Percentiles rank a stretch among this genome's conserved stretches.
Evolutionary conservation across 2,888 invertebrate species (phyloP).

Genomic region (Chymomyza fuscimana): DNA sequence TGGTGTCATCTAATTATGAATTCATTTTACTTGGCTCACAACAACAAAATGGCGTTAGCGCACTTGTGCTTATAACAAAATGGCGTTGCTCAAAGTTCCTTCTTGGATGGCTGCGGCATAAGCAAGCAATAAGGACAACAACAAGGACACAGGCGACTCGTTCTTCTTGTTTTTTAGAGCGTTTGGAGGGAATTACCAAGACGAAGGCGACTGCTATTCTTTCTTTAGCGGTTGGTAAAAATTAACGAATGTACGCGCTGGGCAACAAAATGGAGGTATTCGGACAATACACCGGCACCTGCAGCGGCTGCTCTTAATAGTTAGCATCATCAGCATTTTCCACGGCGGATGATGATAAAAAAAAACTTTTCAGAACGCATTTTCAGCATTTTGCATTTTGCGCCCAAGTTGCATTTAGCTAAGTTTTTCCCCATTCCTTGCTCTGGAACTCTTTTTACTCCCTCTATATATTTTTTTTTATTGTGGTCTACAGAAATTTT

Average conservation of each 20-base stretch:
- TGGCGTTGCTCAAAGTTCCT: slow-evolving; percentile 23
- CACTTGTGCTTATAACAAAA: slow-evolving; percentile 35
- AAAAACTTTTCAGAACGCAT: slow-evolving; percentile 68
- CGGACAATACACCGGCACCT: slow-evolving; percentile 68
- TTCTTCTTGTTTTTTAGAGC: slow-evolving; percentile 39
- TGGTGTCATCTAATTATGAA: slow-evolving; percentile 81
- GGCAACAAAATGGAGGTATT: slow-evolving; percentile 60
- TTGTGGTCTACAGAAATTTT: slow-evolving; percentile 63
- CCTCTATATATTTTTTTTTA: slow-evolving; percentile 3
- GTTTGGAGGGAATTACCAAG: slow-evolving; percentile 2
- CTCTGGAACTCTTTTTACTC: neutral
- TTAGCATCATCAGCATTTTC: slow-evolving; percentile 53
- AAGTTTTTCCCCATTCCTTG: neutral
- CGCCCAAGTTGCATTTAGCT: slow-evolving; percentile 28
- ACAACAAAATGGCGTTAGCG: slow-evolving; percentile 36
- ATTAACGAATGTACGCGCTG: slow-evolving; percentile 63
- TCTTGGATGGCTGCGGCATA: slow-evolving; percentile 3
- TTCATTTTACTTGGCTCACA: slow-evolving; percentile 67
- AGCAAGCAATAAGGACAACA: slow-evolving; percentile 8
- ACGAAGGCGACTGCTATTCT: slow-evolving; percentile 14
- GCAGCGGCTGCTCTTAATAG: slow-evolving; percentile 61
- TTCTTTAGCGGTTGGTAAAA: slow-evolving; percentile 41
- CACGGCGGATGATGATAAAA: slow-evolving; percentile 55
- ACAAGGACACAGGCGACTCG: slow-evolving; percentile 45
- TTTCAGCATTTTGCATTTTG: slow-evolving; percentile 59